Evolutionary conservation across 2,888 invertebrate species (phyloP), one percentile per base, ranked within the genome.

Genomic region (Drosophila stalkeri): DNA sequence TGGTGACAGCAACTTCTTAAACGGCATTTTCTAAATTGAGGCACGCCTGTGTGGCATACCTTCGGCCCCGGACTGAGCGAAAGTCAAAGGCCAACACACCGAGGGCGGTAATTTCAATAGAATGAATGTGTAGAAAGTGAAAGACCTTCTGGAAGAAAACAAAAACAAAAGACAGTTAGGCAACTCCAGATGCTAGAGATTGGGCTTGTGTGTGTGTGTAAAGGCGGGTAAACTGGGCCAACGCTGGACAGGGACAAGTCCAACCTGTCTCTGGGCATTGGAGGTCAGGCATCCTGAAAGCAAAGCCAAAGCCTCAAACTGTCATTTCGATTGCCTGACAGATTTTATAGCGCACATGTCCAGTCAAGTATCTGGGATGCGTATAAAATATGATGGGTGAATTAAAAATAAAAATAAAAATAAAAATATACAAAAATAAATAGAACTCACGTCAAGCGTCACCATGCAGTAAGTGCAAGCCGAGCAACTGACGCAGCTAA

Each of bases 81-180:
- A 82, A 67, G 68, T 72, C 72, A 72, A 75, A 77, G 63, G 73
- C 47, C 51, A 14, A 27, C 37, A 27, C 37, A 14, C 61, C 43
- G 49, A 46, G 57, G 66, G 69, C 63, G 43, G 52, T 51, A 47
- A 52, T 60, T 55, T 59, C 70, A 82, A 85, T 73, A 81, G 83
- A 81, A 85, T 72, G 55, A 65, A 57, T 78, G 52, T 71, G 72
- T 68, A 86, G 86, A 84, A 84, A 84, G 84, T 84, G 86, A 84
- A 84, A 60, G 66, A 81, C 46, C 46, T 49, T 44, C 14, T 54
- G 16, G 14, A 51, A 51, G 12, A 33, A 18, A 33, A 33, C 18
- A 33, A 5, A 5, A 41, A 27, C 2, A 27, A 27, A 27, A 27
- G 33, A 27, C 12, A 7, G 12, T 3, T 54, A 55, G 18, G 59